Conservation (phyloP, 2,888 invertebrate species). For the Limenitis camilla region DNA sequence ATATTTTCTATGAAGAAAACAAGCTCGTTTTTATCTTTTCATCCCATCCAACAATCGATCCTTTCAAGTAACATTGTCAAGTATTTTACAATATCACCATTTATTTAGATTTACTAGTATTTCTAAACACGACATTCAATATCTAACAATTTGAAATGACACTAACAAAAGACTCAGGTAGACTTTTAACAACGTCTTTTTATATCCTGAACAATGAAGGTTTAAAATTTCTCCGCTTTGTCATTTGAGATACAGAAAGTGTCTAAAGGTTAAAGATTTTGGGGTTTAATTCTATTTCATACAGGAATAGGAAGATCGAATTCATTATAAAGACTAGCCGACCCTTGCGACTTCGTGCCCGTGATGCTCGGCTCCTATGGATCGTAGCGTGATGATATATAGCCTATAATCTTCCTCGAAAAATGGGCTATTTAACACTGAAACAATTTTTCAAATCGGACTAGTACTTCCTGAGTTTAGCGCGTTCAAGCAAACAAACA, state of each 20-base stretch:
- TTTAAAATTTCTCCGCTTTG: constrained; percentile 6
- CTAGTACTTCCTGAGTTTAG: no score
- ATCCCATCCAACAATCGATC: no score
- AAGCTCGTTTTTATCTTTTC: no score
- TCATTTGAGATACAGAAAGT: constrained; percentile 2
- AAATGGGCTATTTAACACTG: no score
- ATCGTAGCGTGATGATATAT: no score
- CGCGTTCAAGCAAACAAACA: no score
- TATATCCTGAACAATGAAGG: constrained; percentile 4
- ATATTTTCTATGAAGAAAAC: no score
- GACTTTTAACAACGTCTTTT: constrained; percentile 1
- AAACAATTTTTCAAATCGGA: no score
- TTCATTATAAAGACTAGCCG: background rate
- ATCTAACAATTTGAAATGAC: constrained; percentile 1
- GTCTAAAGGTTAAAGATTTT: constrained; percentile 1
- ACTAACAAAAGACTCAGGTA: constrained; percentile 5
- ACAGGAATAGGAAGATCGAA: background rate
- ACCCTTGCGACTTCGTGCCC: no score
- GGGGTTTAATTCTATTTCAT: background rate
- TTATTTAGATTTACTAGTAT: constrained; percentile 1
- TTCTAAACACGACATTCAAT: constrained; percentile 4
- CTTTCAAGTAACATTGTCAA: no score
- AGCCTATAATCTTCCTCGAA: no score
- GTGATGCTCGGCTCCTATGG: no score
- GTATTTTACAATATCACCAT: background rate